phyloP scores from a whole-genome alignment of 2,888 invertebrate species.

The Leucophora obtusa region DNA sequence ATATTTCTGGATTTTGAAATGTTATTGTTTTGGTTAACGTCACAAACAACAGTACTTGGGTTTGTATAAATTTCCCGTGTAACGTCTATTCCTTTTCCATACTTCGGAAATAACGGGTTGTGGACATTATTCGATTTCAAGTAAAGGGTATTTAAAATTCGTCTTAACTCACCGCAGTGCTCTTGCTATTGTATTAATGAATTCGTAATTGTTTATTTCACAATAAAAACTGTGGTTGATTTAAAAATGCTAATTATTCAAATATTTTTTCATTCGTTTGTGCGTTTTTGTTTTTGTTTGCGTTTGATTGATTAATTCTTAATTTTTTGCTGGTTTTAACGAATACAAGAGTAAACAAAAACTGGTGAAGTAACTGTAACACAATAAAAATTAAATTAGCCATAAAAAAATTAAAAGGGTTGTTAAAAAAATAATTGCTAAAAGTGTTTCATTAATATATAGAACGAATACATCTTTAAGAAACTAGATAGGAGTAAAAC shows the following conservation, averaged over 20 bases:
- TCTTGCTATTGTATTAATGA: not conserved
- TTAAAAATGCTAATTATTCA: slow-evolving; percentile 40
- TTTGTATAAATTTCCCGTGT: too few relatives aligned
- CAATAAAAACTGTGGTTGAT: slow-evolving; percentile 23
- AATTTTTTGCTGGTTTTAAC: not conserved
- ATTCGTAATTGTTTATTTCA: slow-evolving; percentile 1
- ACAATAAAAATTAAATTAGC: not conserved
- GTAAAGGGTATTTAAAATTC: too few relatives aligned
- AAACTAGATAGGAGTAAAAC: not conserved
- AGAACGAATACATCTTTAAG: not conserved
- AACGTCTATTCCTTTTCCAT: too few relatives aligned
- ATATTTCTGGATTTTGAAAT: too few relatives aligned
- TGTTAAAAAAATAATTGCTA: not conserved
- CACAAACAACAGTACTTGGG: too few relatives aligned
- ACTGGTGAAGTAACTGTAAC: slow-evolving; percentile 2
- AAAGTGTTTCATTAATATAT: not conserved
- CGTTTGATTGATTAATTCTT: slow-evolving; percentile 6
- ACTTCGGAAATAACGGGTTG: too few relatives aligned
- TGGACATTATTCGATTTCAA: too few relatives aligned
- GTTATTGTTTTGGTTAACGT: too few relatives aligned
- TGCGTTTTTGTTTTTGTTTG: not conserved
- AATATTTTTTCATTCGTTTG: not conserved
- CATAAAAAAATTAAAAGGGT: slow-evolving; percentile 5
- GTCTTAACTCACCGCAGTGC: too few relatives aligned
- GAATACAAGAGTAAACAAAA: not conserved